Evolutionary conservation across 2,113 vertebrate genomes (phyloP).

Genomic region (Lates calcarifer): DNA sequence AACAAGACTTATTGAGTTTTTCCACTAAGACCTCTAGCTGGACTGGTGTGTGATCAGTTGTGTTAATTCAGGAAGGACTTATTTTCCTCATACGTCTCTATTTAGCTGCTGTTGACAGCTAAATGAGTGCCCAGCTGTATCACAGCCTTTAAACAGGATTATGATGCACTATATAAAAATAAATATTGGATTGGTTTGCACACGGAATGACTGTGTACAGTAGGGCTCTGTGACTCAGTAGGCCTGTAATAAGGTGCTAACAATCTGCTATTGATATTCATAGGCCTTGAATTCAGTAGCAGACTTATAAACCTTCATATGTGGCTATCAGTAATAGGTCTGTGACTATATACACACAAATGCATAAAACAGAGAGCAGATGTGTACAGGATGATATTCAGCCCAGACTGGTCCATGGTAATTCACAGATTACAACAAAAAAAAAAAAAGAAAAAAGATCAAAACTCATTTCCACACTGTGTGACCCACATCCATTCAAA

Average conservation of each 20-base stretch:
- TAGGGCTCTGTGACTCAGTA: slow-evolving; percentile 7
- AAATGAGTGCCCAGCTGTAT: slow-evolving; percentile 6
- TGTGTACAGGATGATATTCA: not conserved
- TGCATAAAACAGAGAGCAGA: not conserved
- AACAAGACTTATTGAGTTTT: not conserved
- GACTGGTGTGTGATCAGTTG: not conserved
- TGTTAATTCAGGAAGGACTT: not conserved
- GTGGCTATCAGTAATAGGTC: not conserved
- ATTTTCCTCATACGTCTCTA: not conserved
- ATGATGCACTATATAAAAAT: slow-evolving; percentile 48
- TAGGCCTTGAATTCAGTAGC: slow-evolving; percentile 3
- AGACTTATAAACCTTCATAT: not conserved
- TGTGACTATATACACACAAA: not conserved
- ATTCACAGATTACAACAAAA: no score
- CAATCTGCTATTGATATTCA: slow-evolving; percentile 4
- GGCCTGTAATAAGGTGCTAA: slow-evolving; percentile 18
- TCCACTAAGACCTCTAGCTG: not conserved
- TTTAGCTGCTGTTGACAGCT: slow-evolving; percentile 24
- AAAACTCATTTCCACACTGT: not conserved
- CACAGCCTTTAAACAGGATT: slow-evolving; percentile 25
- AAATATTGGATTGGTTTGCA: slow-evolving; percentile 18
- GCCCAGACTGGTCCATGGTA: not conserved
- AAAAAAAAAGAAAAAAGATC: not conserved
- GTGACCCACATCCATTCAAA: slow-evolving; percentile 40
- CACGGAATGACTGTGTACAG: not conserved